Evolutionary conservation across 2,113 vertebrate genomes (phyloP).

Genomic region (Oplegnathus fasciatus): DNA sequence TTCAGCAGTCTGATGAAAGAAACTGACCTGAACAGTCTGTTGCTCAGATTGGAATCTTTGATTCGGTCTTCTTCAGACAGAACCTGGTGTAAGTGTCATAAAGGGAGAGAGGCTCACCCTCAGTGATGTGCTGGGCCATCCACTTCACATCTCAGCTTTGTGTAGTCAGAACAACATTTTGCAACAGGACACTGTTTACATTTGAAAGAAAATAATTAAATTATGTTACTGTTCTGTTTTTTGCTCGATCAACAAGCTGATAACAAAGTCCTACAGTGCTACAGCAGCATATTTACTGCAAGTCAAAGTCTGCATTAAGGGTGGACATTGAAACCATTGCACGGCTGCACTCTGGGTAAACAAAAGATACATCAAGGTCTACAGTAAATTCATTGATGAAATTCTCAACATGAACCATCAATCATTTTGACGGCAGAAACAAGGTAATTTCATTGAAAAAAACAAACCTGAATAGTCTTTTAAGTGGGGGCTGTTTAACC

Average conservation of each 20-base stretch:
- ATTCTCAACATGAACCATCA: not conserved
- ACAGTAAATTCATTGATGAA: not conserved
- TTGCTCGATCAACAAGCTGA: not conserved
- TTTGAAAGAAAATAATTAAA: no score
- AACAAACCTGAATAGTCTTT: not conserved
- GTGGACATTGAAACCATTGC: not conserved
- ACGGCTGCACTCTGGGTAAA: not conserved
- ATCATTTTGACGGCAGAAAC: not conserved
- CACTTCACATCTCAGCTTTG: not conserved
- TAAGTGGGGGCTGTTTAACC: not conserved
- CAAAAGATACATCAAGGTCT: not conserved
- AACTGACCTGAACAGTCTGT: not conserved
- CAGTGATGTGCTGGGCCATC: no score
- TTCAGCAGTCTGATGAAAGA: conserved; percentile 9
- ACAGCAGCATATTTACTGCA: not conserved
- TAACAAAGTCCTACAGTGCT: not conserved
- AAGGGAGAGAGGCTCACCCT: no score
- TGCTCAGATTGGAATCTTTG: conserved; percentile 7
- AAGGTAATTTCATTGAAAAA: not conserved
- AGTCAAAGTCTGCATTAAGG: no score
- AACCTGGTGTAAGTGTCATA: not conserved
- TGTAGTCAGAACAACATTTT: not conserved
- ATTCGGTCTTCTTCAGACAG: conserved; percentile 1
- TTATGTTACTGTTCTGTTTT: no score
- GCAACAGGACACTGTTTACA: no score